Evolutionary conservation across 2,113 vertebrate genomes (phyloP).

Genomic region (Azemiops feae): DNA sequence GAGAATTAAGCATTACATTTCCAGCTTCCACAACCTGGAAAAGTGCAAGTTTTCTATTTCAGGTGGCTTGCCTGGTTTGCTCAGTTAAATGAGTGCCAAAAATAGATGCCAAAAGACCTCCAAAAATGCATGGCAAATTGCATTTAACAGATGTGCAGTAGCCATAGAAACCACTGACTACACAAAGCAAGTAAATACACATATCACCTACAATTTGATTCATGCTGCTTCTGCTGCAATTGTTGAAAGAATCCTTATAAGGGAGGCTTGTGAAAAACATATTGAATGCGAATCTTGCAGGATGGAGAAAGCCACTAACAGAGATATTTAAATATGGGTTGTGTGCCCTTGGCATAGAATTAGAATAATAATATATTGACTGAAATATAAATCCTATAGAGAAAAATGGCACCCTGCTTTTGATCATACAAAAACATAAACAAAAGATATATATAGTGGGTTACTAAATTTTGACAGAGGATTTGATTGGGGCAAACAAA

Average conservation of each 20-base stretch:
- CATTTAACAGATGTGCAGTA: constrained; percentile 54
- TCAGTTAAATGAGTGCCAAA: constrained; percentile 32
- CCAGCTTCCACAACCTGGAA: constrained; percentile 1
- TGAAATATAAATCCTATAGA: not conserved
- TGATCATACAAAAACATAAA: not conserved
- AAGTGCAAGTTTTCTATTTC: constrained; percentile 17
- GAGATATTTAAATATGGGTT: constrained; percentile 66
- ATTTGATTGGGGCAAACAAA: not conserved
- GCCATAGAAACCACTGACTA: constrained; percentile 57
- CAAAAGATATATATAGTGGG: not conserved
- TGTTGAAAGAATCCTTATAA: constrained; percentile 52
- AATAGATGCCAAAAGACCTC: constrained; percentile 47
- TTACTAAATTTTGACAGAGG: not conserved
- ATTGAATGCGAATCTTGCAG: constrained; percentile 55
- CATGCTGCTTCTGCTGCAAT: constrained; percentile 54
- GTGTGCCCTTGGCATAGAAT: constrained; percentile 47
- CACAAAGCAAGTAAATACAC: constrained; percentile 60
- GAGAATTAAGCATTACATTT: not conserved
- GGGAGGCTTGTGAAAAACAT: constrained; percentile 49
- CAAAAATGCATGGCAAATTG: constrained; percentile 54
- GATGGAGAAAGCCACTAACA: constrained; percentile 61
- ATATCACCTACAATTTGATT: constrained; percentile 64
- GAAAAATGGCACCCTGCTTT: not conserved
- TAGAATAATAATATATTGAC: constrained; percentile 32
- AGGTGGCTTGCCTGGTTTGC: constrained; percentile 32